Evolutionary conservation across 2,113 vertebrate genomes (phyloP).

Genomic region (Sigmodon hispidus): DNA sequence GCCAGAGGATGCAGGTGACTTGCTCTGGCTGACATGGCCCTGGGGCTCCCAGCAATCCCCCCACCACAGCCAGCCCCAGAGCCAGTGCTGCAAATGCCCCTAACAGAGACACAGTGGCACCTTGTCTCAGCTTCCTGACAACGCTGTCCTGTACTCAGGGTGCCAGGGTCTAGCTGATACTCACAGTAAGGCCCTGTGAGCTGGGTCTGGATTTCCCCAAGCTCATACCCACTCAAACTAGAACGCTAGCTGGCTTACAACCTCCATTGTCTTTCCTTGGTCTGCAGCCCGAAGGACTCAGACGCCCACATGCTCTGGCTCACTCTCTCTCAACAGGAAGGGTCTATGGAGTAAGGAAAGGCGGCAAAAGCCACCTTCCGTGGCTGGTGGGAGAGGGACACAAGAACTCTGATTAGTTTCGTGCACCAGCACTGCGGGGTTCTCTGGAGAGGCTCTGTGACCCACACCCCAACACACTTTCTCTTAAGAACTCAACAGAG

Average conservation of each 20-base stretch:
- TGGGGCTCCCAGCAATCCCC: too few relatives aligned
- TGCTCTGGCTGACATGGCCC: neutral
- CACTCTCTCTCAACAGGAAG: neutral
- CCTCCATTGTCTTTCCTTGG: neutral
- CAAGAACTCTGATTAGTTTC: neutral
- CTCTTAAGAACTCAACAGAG: neutral
- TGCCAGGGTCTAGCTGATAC: neutral
- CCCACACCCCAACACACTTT: fast-evolving
- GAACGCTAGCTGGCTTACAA: neutral
- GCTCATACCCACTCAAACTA: neutral
- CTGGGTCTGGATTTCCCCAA: neutral
- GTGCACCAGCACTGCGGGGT: fast-evolving
- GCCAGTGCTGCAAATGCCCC: neutral
- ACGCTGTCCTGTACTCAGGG: fast-evolving
- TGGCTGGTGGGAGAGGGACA: neutral
- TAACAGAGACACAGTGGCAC: neutral
- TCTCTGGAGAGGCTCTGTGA: neutral
- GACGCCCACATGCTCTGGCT: too few relatives aligned
- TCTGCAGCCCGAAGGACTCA: fast-evolving
- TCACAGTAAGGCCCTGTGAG: too few relatives aligned
- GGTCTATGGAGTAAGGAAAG: neutral
- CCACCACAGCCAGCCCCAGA: neutral
- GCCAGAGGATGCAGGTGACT: neutral
- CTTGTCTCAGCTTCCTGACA: neutral
- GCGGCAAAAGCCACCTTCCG: too few relatives aligned